These are phyloP conservation scores for Nasonia vitripennis DNA, from an alignment of 1,140 invertebrate genomes.

Conservation along the genomic window DNA sequence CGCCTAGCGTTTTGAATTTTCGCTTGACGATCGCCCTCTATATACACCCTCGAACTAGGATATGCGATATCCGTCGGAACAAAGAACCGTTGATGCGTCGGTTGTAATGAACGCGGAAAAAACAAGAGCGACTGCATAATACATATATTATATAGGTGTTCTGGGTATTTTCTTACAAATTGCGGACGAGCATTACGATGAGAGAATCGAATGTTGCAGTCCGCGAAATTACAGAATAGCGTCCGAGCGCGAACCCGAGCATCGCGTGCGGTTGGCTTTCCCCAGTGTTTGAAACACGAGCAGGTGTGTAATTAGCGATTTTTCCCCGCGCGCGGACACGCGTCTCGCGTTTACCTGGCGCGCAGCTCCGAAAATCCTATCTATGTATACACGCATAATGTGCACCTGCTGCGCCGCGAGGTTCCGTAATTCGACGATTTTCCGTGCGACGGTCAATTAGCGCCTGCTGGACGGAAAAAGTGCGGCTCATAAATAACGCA, in stretches of 20 bases:
- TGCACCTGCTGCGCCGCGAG: too few species aligned
- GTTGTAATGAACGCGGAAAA: too few species aligned
- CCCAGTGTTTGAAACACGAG: neutral
- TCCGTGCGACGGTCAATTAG: too few species aligned
- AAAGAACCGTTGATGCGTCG: too few species aligned
- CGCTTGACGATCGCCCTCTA: neutral
- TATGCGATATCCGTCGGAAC: too few species aligned
- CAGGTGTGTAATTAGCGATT: neutral
- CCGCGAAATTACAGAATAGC: neutral
- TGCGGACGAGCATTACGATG: neutral
- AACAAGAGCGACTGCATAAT: too few species aligned
- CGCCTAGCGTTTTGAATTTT: neutral
- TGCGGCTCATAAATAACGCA: too few species aligned
- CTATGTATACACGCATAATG: neutral
- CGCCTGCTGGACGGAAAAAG: too few species aligned
- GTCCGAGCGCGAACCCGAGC: neutral
- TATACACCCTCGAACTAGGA: too few species aligned
- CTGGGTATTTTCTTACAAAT: neutral
- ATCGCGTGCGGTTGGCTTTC: neutral
- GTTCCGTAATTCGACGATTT: too few species aligned
- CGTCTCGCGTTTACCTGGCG: slow-evolving; percentile 13
- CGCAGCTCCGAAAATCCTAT: neutral
- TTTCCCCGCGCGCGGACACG: neutral
- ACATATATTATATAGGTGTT: too few species aligned
- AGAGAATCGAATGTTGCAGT: neutral